Percentiles rank a stretch among this genome's conserved stretches.
phyloP scores from a whole-genome alignment of 2,113 vertebrate genomes.

The Odontesthes bonariensis region DNA sequence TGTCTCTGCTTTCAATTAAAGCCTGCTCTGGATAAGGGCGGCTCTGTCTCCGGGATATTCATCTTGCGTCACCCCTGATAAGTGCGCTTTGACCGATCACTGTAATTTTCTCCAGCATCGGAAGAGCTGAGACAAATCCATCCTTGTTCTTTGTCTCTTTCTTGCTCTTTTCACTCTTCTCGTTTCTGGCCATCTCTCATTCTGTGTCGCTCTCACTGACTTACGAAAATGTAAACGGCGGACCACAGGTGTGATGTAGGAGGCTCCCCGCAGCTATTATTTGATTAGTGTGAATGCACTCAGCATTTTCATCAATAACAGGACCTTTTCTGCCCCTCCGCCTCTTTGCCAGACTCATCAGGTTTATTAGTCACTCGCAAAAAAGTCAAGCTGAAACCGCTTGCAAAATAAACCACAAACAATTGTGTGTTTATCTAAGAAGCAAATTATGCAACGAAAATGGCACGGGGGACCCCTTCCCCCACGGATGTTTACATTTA shows the following conservation, averaged over 20 bases:
- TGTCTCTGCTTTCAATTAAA: conserved; percentile 81
- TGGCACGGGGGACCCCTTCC: conserved; percentile 37
- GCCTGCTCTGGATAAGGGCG: conserved; percentile 76
- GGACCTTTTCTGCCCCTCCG: conserved; percentile 45
- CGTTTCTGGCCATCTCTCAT: neutral
- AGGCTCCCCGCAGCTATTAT: conserved; percentile 52
- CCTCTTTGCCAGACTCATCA: conserved; percentile 47
- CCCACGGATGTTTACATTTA: conserved; percentile 56
- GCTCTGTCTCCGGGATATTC: conserved; percentile 75
- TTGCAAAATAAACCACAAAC: conserved; percentile 52
- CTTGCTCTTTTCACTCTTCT: conserved; percentile 26
- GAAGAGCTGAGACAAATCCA: conserved; percentile 44
- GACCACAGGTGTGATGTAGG: conserved; percentile 32
- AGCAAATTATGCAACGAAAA: conserved; percentile 51
- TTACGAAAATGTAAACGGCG: conserved; percentile 7
- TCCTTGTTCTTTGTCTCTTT: conserved; percentile 33
- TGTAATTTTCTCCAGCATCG: conserved; percentile 61
- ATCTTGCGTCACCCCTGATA: conserved; percentile 74
- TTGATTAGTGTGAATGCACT: conserved; percentile 71
- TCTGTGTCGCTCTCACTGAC: conserved; percentile 3
- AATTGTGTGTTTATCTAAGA: conserved; percentile 43
- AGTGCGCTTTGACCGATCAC: conserved; percentile 67
- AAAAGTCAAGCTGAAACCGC: conserved; percentile 56
- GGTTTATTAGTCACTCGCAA: conserved; percentile 70
- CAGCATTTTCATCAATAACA: conserved; percentile 68